Evolutionary conservation across 2,888 invertebrate genomes (phyloP).

Genomic region (Lampropteryx suffumata): DNA sequence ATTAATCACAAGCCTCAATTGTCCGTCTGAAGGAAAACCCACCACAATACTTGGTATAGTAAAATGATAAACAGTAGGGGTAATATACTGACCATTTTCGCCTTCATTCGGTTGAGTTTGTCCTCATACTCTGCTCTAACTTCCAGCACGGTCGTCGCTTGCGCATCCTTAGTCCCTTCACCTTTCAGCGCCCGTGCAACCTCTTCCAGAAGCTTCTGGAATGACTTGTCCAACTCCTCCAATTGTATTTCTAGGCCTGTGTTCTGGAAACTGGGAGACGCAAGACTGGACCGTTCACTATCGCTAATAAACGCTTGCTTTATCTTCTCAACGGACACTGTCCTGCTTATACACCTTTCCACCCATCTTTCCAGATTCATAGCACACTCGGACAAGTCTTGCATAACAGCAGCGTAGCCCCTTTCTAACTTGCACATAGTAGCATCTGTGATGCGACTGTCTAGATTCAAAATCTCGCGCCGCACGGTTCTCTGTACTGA

Average conservation of each 20-base stretch:
- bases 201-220: conserved; percentile 66
- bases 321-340: conserved; percentile 65
- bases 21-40: conserved; percentile 72
- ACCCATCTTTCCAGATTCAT: conserved; percentile 73
- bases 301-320: conserved; percentile 66
- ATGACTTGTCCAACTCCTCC: conserved; percentile 67
- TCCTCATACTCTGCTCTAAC: conserved; percentile 86
- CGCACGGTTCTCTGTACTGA: conserved; percentile 68
- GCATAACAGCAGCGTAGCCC: conserved; percentile 67
- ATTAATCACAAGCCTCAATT: conserved; percentile 45
- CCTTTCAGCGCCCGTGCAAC: conserved; percentile 54
- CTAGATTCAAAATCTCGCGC: conserved; percentile 64
- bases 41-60: conserved; percentile 77
- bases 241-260: conserved; percentile 66
- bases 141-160: conserved; percentile 72
- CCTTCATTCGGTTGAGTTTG: conserved; percentile 90
- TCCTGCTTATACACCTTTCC: conserved; percentile 59
- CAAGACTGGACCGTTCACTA: conserved; percentile 51
- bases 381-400: conserved; percentile 65
- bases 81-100: conserved; percentile 88
- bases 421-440: conserved; percentile 64
- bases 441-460: conserved; percentile 54
- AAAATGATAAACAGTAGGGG: conserved; percentile 74
- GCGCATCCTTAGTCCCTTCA: conserved; percentile 54
- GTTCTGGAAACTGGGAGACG: conserved; percentile 58